Evolutionary conservation across 2,113 vertebrate species (phyloP), one percentile per base, ranked within the genome.

Genomic region (Hucho hucho): DNA sequence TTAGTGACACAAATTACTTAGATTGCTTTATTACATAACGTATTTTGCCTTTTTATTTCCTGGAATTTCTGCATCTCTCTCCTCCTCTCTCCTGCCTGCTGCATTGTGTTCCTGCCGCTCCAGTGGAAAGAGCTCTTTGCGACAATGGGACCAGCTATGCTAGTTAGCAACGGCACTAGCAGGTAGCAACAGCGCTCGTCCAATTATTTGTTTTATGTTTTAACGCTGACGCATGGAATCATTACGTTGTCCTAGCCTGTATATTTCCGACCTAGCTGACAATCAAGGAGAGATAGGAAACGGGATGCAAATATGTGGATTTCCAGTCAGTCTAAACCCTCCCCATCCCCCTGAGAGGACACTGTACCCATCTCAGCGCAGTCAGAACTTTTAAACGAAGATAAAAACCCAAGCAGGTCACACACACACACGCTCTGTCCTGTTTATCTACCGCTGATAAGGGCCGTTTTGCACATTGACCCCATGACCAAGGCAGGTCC

Each of bases 21-120:
- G 2, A 43, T 43, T 11, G 37, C 9, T 2, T 43, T 43, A 43
- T 43, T 43, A 43, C 2, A 43, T 11, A 43, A 43, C 2, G 37
- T 43, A 43, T 11, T 43, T 43, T 12, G 37, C 37, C 37, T 43
- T 9, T 43, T 43, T 43, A 43, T 43, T 43, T 43, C 37, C 9
- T 43, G 9, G 37, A 9, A 37, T 37, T 37, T 37, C 2, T 37
- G 37, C 37, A 37, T 9, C 37, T 43, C 37, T 11, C 37, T 11
- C 32, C 4, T 32, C 5, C 32, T 32, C 32, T 32, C 37, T 43
- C 37, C 37, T 43, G 37, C 9, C 72, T 53, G 73, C 37, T 67
- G 83, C 77, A 84, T 86, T 89, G 84, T 90, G 86, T 86, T 83
- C 82, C 79, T 79, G 76, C 68, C 1, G 3, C 46, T 74, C 85